A percentile compares a stretch with the other conserved stretches of the same genome.
phyloP scores from a whole-genome alignment of 1,140 invertebrate genomes.

The Charaxes varanes region DNA sequence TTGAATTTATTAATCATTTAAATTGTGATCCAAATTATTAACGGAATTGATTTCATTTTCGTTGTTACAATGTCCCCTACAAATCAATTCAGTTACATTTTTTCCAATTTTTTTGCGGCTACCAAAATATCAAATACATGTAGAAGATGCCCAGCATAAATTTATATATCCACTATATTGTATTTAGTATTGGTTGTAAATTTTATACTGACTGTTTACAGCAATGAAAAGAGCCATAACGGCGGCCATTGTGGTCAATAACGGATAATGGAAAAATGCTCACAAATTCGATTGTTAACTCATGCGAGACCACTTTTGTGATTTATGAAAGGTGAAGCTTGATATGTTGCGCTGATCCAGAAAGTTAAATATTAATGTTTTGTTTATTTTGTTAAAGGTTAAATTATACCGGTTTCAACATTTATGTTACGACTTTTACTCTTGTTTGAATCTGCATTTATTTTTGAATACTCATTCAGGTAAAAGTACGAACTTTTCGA shows the following conservation, averaged over 20 bases:
- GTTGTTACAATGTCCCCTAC: too few relatives aligned
- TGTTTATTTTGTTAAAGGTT: conserved; percentile 17
- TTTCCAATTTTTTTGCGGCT: too few relatives aligned
- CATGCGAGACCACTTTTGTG: conserved; percentile 42
- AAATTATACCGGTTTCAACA: conserved; percentile 14
- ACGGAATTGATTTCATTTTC: too few relatives aligned
- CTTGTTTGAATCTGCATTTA: too few relatives aligned
- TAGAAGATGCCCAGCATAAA: too few relatives aligned
- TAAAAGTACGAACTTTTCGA: too few relatives aligned
- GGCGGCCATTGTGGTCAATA: conserved; percentile 55
- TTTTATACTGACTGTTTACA: conserved; percentile 43
- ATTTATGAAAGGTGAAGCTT: conserved; percentile 44
- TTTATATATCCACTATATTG: too few relatives aligned
- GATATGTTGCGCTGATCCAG: conserved; percentile 12
- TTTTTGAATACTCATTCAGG: too few relatives aligned
- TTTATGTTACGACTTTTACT: background rate
- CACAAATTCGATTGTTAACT: conserved; percentile 55
- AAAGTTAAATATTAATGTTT: conserved; percentile 21
- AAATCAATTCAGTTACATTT: too few relatives aligned
- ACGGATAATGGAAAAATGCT: conserved; percentile 62
- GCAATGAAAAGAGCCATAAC: conserved; percentile 48
- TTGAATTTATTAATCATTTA: too few relatives aligned
- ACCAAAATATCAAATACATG: too few relatives aligned
- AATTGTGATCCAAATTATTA: too few relatives aligned
- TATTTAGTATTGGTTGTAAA: background rate